Base-by-base conservation (phyloP, 1,140 invertebrate genomes). In the Vanessa atalanta region DNA sequence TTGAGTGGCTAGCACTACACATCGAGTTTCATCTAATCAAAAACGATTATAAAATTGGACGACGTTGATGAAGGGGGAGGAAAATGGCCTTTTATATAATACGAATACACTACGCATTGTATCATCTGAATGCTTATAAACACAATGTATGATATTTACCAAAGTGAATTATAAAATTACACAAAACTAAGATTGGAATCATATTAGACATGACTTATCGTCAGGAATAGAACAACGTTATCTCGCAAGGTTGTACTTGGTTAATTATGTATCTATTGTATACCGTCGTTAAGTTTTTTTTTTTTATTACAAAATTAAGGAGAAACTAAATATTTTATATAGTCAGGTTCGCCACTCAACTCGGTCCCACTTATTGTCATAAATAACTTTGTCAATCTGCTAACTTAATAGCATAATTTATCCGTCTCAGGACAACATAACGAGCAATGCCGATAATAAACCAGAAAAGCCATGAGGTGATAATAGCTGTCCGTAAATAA, bases 321-420 rank as follows among this genome's bases (percentile, higher is more conserved):
- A 12, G 4, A 31, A 31, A 61, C 57, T 16, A n/a, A 37, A 61
- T 14, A 15, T 61, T 31, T n/a, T 13, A 61, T 72, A 13, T 53
- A 70, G 72, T 73, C 83, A 78, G 75, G 78, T 80, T 78, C 79
- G 80, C 82, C 81, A 82, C 83, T 86, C 81, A 86, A 70, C 80
- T 61, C 71, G 23, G 65, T 65, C 71, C 67, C 80, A 80, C 84
- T 88, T 82, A 85, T 87, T 82, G 79, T 88, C 86, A 89, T 91
- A 89, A 91, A 91, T 89, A 91, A 89, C 86, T 90, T 92, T 90
- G 90, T 92, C 88, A 92, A 89, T 92, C 88, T 86, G 87, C 88
- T 89, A 89, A 92, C 89, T 92, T 92, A 89, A 89, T 88, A 84
- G 87, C 82, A 88, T 87, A 90, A 90, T 90, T 92, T 90, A 90